phyloP scores from a whole-genome alignment of 1,140 invertebrate species.

The Drosophila suzukii region DNA sequence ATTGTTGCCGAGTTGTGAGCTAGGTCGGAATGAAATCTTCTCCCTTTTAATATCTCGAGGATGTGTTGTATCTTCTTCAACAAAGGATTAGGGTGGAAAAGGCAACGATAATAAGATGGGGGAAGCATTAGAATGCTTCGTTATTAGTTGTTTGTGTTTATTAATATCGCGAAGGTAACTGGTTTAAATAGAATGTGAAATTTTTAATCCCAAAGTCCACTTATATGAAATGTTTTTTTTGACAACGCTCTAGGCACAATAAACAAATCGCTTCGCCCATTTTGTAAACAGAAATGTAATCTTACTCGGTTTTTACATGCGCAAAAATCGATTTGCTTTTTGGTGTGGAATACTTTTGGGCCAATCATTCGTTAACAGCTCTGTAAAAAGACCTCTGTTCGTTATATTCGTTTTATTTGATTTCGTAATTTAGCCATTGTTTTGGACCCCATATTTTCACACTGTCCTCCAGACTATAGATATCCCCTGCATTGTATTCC shows the following conservation, averaged over 20 bases:
- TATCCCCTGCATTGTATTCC: not conserved
- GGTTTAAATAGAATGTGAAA: not conserved
- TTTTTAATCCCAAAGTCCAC: too few relatives aligned
- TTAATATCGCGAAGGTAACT: not conserved
- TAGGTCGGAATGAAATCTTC: constrained; percentile 13
- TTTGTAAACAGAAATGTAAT: not conserved
- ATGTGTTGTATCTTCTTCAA: constrained; percentile 15
- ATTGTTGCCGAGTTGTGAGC: constrained; percentile 18
- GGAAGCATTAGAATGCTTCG: not conserved
- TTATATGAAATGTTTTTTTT: not conserved
- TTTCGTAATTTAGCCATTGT: not conserved
- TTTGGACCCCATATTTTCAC: not conserved
- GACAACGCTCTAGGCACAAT: not conserved
- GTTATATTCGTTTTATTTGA: not conserved
- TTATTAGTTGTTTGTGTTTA: not conserved
- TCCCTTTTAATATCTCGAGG: constrained; percentile 29
- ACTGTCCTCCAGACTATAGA: not conserved
- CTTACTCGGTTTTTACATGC: constrained; percentile 3
- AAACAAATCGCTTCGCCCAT: too few relatives aligned
- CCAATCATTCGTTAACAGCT: not conserved
- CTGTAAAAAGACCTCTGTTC: constrained; percentile 2
- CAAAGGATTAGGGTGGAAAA: not conserved
- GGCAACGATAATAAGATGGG: constrained; percentile 19
- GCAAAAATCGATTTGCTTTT: not conserved
- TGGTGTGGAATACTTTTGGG: constrained; percentile 31